Base-by-base conservation (phyloP, 2,113 vertebrate species). In the Thalassoma bifasciatum region DNA sequence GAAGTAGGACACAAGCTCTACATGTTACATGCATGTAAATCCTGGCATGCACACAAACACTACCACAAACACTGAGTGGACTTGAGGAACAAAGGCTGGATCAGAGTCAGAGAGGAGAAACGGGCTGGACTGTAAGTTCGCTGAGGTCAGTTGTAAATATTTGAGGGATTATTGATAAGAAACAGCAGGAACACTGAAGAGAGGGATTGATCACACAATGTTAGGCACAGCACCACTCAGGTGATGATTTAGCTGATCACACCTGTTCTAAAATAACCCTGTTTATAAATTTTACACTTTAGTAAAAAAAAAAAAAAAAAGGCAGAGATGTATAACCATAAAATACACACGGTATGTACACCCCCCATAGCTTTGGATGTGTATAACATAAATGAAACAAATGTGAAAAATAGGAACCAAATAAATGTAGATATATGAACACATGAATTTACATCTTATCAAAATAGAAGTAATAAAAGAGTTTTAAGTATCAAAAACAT, bases 51-150 rank as follows among this genome's bases (percentile, higher is more conserved):
- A 69, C 56, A 75, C 68, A 78, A 10, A 76, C 57, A 72, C 37
- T 67, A 36, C 67, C 51, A 66, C 13, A 53, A 14, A 60, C 12
- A 46, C 30, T 34, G 10, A n/a, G 23, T 13, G 16, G 23, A 61
- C 40, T 44, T n/a, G 16, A 44, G 40, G 22, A 22, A 13, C 7
- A 68, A 17, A 77, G 44, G n/a, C 38, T 64, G 64, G 52, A 66
- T 85, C 83, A 82, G 79, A 58, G 75, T 50, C 68, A 59, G 14
- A 34, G 37, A 59, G 49, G 54, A 44, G 61, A 58, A 62, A 38
- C 65, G 56, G 79, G 62, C 77, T 69, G 53, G 40, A 26, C 44
- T 80, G 64, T 42, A 46, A 58, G n/a, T 77, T 36, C 79, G 12
- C 46, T 19, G 44, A 36, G 37, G 49, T 16, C 44, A 36, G 38